Conservation (phyloP, 2,888 invertebrate species). For the Standfussiana lucernea region DNA sequence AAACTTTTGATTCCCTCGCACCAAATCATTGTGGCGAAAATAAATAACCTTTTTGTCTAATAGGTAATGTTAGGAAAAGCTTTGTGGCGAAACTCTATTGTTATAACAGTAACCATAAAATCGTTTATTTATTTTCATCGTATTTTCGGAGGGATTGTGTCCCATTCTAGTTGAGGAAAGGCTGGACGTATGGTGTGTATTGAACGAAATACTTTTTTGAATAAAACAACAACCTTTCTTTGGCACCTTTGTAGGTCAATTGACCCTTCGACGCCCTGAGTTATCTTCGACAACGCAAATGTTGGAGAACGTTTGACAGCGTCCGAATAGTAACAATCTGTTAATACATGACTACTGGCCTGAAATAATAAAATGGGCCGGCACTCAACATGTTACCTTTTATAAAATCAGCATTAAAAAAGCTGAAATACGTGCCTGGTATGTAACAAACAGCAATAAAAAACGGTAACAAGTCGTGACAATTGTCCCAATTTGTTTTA, state of each 20-base stretch:
- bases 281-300: constrained; percentile 17
- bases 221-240: constrained; percentile 35
- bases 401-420: constrained; percentile 9
- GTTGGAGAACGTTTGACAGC: not conserved
- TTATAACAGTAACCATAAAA: constrained; percentile 69
- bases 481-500: constrained; percentile 55
- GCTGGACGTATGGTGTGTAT: constrained; percentile 17
- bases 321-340: constrained; percentile 4
- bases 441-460: constrained; percentile 50
- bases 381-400: constrained; percentile 15
- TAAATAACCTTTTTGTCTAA: constrained; percentile 78
- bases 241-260: constrained; percentile 5
- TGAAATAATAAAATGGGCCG: constrained; percentile 33
- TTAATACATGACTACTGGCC: constrained; percentile 2
- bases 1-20: constrained; percentile 79
- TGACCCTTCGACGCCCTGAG: constrained; percentile 18
- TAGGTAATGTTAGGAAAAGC: constrained; percentile 71
- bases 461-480: constrained; percentile 47
- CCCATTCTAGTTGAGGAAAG: constrained; percentile 30
- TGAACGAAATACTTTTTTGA: constrained; percentile 26
- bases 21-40: constrained; percentile 75
- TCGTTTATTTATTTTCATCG: constrained; percentile 59
- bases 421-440: constrained; percentile 24
- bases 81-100: constrained; percentile 69
- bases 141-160: constrained; percentile 30